Evolutionary conservation across 2,888 invertebrate species (phyloP).

Genomic region (Arrhopalites spinosus): DNA sequence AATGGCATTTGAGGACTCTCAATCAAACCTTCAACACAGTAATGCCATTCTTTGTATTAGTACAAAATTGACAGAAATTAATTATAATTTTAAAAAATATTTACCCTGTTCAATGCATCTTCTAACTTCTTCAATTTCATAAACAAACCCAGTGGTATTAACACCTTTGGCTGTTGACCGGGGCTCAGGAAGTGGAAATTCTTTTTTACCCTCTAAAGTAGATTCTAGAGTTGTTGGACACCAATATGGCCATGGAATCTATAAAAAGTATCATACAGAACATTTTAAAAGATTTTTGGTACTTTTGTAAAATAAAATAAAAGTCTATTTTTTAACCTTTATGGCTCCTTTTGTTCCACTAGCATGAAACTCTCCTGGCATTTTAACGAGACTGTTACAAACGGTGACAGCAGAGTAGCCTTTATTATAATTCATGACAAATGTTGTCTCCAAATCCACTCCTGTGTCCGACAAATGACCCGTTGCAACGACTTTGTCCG

Average conservation of each 20-base stretch:
- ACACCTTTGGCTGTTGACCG: conserved; percentile 70
- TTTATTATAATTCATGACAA: conserved; percentile 69
- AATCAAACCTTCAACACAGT: conserved; percentile 62
- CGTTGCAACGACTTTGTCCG: conserved; percentile 68
- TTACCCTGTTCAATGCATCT: conserved; percentile 71
- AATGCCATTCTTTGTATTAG: not conserved
- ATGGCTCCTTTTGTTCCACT: conserved; percentile 73
- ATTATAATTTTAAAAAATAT: conserved; percentile 25
- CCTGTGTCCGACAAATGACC: conserved; percentile 74
- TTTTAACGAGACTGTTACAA: conserved; percentile 57
- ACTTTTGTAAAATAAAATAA: not conserved
- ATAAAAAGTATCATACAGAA: conserved; percentile 56
- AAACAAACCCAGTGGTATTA: conserved; percentile 68
- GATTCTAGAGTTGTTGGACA: conserved; percentile 68
- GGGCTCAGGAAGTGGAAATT: conserved; percentile 68
- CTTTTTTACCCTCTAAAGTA: conserved; percentile 68
- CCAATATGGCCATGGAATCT: conserved; percentile 70
- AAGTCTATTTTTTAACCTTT: conserved; percentile 62
- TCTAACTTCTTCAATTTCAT: conserved; percentile 78
- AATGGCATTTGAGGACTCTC: conserved; percentile 73
- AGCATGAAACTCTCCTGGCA: conserved; percentile 60
- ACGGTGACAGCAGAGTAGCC: conserved; percentile 70
- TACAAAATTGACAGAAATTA: not conserved
- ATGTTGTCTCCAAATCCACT: conserved; percentile 71
- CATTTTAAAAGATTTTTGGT: no score